These are phyloP conservation scores for Crepidodera aurea DNA, from an alignment of 2,888 invertebrate species.

Conservation along the genomic window DNA sequence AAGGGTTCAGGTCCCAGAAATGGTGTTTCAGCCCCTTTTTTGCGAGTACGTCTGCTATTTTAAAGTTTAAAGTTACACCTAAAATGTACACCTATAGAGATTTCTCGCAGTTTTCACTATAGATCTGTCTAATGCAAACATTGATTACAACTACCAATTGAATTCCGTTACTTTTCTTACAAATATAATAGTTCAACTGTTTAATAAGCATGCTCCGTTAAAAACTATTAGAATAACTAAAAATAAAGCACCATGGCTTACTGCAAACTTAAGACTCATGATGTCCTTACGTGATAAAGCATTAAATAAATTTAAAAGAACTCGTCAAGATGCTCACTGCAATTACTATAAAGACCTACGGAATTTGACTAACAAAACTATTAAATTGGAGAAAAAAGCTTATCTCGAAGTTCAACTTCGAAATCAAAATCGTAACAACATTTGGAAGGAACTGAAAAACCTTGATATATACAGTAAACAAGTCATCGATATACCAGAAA, in stretches of 20 bases:
- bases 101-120: background rate
- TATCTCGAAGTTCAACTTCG: too few species aligned
- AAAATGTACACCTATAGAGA: background rate
- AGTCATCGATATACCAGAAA: too few species aligned
- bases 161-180: background rate
- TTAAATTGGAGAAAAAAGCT: slow-evolving; percentile 10
- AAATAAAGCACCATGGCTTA: background rate
- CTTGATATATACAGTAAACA: too few species aligned
- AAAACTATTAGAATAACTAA: background rate
- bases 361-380: slow-evolving; percentile 8
- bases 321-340: too few species aligned
- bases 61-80: background rate
- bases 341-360: too few species aligned
- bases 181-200: background rate
- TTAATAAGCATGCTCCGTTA: background rate
- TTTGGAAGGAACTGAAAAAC: too few species aligned
- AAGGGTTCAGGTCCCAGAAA: too few species aligned
- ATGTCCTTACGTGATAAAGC: slow-evolving; percentile 1
- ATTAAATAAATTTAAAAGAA: slow-evolving; percentile 18
- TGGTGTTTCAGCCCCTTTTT: too few species aligned
- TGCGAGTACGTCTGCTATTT: too few species aligned
- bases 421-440: too few species aligned
- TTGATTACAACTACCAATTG: background rate
- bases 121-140: background rate
- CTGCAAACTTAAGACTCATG: background rate